Evolutionary conservation across 2,888 invertebrate species (phyloP).

Genomic region (Ormyrus labotus): DNA sequence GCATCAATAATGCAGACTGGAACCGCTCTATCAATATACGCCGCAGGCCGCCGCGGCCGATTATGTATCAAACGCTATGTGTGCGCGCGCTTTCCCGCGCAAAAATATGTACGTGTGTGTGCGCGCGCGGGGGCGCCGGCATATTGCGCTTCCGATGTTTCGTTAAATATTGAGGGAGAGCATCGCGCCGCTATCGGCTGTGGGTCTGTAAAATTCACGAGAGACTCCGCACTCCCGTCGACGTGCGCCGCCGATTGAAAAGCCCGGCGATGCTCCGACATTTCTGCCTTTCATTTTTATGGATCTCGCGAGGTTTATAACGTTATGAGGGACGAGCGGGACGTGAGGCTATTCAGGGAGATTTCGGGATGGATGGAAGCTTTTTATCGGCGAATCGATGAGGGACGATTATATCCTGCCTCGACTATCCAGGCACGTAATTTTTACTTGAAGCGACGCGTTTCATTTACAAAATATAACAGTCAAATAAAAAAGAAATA

Average conservation of each 20-base stretch:
- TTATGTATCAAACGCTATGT: slow-evolving; percentile 65
- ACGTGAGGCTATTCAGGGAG: too few relatives aligned
- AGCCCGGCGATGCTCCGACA: slow-evolving; percentile 40
- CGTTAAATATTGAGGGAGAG: slow-evolving; percentile 71
- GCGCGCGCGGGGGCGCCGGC: slow-evolving; percentile 59
- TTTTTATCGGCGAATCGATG: not conserved
- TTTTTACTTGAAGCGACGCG: too few relatives aligned
- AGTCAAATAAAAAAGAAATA: slow-evolving; percentile 15
- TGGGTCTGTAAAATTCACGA: slow-evolving; percentile 62
- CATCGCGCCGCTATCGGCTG: slow-evolving; percentile 69
- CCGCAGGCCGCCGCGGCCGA: slow-evolving; percentile 56
- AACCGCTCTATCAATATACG: slow-evolving; percentile 61
- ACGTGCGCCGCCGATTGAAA: slow-evolving; percentile 60
- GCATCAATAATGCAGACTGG: slow-evolving; percentile 61
- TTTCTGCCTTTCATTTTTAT: slow-evolving; percentile 4
- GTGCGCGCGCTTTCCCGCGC: not conserved
- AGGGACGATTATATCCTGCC: not conserved
- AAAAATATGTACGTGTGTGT: slow-evolving; percentile 40
- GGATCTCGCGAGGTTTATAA: not conserved
- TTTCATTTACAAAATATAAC: too few relatives aligned
- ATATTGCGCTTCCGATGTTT: slow-evolving; percentile 72
- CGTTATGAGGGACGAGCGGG: slow-evolving; percentile 3
- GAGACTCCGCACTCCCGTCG: slow-evolving; percentile 7
- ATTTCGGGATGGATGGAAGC: too few relatives aligned
- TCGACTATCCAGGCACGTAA: too few relatives aligned